A percentile compares a stretch with the other conserved stretches of the same genome.
phyloP scores from a whole-genome alignment of 2,888 invertebrate species.

The Pandemis corylana region DNA sequence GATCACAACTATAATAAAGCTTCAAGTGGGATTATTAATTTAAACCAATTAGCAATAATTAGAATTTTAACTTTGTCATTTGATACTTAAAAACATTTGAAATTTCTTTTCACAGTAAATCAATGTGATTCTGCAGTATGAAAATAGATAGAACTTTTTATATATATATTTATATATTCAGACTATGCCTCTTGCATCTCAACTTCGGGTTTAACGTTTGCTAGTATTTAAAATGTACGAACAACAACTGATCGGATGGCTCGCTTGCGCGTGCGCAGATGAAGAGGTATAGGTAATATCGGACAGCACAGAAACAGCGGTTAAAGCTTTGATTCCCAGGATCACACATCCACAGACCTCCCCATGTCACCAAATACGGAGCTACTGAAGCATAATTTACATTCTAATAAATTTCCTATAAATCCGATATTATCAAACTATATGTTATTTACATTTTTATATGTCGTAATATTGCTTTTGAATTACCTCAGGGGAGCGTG shows the following conservation, averaged over 20 bases:
- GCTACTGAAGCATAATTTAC: constrained; percentile 76
- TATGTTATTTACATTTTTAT: constrained; percentile 82
- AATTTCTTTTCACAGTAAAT: constrained; percentile 60
- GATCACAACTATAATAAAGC: background rate
- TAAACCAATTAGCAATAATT: constrained; percentile 1
- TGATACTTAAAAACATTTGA: constrained; percentile 56
- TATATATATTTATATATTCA: constrained; percentile 57
- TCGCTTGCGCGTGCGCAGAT: constrained; percentile 42
- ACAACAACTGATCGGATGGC: constrained; percentile 19
- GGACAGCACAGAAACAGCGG: constrained; percentile 74
- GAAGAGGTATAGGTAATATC: constrained; percentile 64
- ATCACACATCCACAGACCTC: constrained; percentile 76
- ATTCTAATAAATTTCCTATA: constrained; percentile 82
- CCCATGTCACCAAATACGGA: constrained; percentile 68
- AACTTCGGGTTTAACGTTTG: constrained; percentile 13
- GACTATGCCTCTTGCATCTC: constrained; percentile 63
- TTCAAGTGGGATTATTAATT: constrained; percentile 8
- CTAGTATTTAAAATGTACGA: constrained; percentile 26
- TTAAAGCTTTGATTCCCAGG: constrained; percentile 84
- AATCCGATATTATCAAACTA: constrained; percentile 84
- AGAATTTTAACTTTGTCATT: background rate
- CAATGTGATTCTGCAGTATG: constrained; percentile 72
- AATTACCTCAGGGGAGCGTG: constrained; percentile 83
- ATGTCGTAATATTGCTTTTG: constrained; percentile 85
- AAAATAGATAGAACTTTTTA: constrained; percentile 72